Evolutionary conservation across 2,888 invertebrate genomes (phyloP), one percentile per base, ranked within the genome.

Genomic region (Blastobasis adustella): DNA sequence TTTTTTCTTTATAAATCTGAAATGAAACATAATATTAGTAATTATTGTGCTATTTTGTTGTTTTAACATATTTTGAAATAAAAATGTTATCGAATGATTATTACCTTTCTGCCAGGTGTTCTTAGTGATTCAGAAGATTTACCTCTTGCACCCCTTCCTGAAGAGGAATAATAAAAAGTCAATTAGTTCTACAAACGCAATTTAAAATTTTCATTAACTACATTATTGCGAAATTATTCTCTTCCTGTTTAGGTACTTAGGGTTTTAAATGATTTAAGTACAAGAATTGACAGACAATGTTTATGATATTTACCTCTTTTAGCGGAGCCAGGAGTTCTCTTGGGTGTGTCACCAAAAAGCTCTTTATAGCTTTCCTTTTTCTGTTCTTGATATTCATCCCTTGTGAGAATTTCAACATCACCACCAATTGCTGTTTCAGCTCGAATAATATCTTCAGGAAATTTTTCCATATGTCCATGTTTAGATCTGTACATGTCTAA

Each of bases 351-450:
- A 44, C 87, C 86, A 69, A 89, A 89, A 10, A 89, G 65, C 5
- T 82, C 82, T 1, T 83, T 82, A 69, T 87, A 89, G 58, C 82
- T 85, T 60, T 82, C 79, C 60, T 79, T 88, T 59, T 86, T 86
- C 6, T 73, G 63, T 65, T 87, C 88, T 61, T 84, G 78, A 58
- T 83, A 87, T 62, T 89, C 91, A 42, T 92, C 90, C 60, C 90
- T 89, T 6, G 89, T 88, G 45, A 95, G 76, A 58, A 95, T 94
- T 59, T 93, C 90, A 36, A 91, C 90, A 75, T 95, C 91, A 6
- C 95, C 95, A 37, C 91, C 91, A 4, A 93, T 92, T 52, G 92
- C 87, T 47, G 90, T 90, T 71, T 96, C 96, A 0, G 96, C 96
- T 53, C 89, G 90, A 50, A 90, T 88, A 3, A 96, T 91, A 78